phyloP scores from a whole-genome alignment of 2,797 vertebrate genomes.

The Cygnus olor region DNA sequence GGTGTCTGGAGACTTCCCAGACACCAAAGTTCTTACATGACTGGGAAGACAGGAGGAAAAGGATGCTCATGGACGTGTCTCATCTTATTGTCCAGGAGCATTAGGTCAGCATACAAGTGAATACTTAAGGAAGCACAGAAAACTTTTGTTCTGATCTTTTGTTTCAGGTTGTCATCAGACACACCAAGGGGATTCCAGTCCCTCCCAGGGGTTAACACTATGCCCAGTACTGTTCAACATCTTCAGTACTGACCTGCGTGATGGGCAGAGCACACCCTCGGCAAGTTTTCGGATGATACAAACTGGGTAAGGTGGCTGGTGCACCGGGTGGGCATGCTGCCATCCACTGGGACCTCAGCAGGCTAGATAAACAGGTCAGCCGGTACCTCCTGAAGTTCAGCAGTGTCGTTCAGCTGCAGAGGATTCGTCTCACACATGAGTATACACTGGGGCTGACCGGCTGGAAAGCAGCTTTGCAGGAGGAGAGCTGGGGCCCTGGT shows the following conservation, averaged over 20 bases:
- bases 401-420: neutral
- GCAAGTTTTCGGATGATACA: neutral
- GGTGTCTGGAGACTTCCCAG: neutral
- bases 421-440: neutral
- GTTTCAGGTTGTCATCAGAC: neutral
- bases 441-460: neutral
- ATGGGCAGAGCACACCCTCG: neutral
- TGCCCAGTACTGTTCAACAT: neutral
- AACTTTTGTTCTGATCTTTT: neutral
- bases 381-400: neutral
- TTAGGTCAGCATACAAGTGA: neutral
- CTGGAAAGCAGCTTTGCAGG: neutral
- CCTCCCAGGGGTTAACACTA: neutral
- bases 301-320: neutral
- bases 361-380: neutral
- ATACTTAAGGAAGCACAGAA: rapidly evolving
- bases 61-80: neutral
- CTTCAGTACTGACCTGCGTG: neutral
- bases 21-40: neutral
- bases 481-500: neutral
- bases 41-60: neutral
- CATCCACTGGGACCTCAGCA: neutral
- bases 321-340: neutral
- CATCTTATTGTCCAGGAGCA: neutral
- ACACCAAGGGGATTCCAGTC: rapidly evolving